A percentile compares a stretch with the other conserved stretches of the same genome.
Evolutionary conservation across 2,797 vertebrate species (phyloP).

Genomic region (Allobates femoralis): DNA sequence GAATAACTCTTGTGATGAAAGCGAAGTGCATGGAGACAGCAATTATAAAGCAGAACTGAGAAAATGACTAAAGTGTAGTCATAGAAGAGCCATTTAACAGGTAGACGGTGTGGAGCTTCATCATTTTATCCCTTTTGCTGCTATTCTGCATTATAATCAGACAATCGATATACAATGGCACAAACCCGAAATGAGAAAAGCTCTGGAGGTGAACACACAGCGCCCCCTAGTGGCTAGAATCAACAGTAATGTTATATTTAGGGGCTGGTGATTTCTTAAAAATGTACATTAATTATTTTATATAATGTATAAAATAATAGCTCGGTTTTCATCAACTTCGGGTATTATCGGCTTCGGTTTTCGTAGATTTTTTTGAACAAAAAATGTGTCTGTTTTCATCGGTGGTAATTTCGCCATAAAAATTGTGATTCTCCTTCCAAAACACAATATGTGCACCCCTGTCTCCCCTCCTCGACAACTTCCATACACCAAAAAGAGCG

Average conservation of each 20-base stretch:
- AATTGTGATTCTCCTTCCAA: no score
- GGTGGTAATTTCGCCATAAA: no score
- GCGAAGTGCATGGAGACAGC: neutral
- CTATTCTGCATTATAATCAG: neutral
- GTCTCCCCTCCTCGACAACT: no score
- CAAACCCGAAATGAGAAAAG: neutral
- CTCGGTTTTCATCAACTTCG: no score
- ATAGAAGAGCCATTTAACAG: constrained; percentile 1
- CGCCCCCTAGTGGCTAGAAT: constrained; percentile 25
- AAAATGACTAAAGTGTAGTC: neutral
- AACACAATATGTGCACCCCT: no score
- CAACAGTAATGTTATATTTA: neutral
- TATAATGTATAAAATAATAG: no score
- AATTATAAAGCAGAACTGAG: neutral
- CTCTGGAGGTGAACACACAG: constrained; percentile 17
- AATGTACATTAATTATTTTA: no score
- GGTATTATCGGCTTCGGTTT: no score
- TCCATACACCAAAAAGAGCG: no score
- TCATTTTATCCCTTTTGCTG: neutral
- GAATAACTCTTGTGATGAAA: neutral
- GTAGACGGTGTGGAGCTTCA: neutral
- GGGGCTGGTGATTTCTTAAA: no score
- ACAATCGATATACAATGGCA: neutral
- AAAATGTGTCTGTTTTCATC: no score
- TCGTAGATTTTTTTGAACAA: no score